Evolutionary conservation across 2,888 invertebrate species (phyloP).

Genomic region (Fabriciana adippe): DNA sequence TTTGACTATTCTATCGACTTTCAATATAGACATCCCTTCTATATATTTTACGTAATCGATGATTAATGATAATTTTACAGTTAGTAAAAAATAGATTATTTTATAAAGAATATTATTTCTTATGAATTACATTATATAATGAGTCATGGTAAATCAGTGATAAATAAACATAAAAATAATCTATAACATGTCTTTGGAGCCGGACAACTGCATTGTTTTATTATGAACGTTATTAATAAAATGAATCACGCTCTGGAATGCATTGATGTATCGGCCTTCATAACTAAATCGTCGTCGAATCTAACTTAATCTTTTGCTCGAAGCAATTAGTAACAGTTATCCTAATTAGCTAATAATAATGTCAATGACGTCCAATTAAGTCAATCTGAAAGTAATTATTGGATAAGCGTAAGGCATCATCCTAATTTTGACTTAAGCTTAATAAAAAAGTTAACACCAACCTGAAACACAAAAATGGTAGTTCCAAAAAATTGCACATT

Average conservation of each 20-base stretch:
- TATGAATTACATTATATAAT: no score
- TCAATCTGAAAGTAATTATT: background rate
- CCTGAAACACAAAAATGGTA: background rate
- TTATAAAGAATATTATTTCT: no score
- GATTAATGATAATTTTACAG: no score
- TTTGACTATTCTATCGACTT: no score
- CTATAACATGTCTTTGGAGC: background rate
- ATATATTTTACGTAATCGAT: no score
- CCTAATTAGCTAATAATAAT: background rate
- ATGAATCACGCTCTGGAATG: slow-evolving; percentile 51
- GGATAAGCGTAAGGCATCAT: background rate
- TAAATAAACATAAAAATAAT: background rate
- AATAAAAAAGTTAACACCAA: slow-evolving; percentile 6
- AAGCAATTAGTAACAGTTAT: background rate
- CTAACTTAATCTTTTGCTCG: slow-evolving; percentile 17
- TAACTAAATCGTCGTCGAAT: slow-evolving; percentile 23
- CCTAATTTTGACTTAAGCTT: background rate
- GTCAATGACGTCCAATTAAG: background rate
- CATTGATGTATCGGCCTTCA: slow-evolving; percentile 40
- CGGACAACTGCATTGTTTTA: slow-evolving; percentile 41
- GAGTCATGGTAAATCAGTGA: no score
- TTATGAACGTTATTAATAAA: slow-evolving; percentile 44
- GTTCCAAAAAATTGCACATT: background rate
- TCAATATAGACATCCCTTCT: no score
- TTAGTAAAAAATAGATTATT: no score